Evolutionary conservation across 1,140 invertebrate species (phyloP).

Genomic region (Apis cerana): DNA sequence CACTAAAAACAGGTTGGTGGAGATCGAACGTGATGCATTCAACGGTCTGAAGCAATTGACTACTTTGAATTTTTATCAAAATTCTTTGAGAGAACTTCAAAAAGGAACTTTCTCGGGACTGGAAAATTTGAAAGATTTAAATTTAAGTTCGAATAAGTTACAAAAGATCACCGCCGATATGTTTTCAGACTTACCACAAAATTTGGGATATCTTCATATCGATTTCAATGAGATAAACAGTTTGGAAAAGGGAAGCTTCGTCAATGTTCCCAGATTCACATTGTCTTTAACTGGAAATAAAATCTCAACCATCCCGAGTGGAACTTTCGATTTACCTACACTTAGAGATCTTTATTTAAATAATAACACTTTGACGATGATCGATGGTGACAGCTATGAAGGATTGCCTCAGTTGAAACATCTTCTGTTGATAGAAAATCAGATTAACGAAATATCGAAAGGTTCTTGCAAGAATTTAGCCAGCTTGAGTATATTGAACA

Average conservation of each 20-base stretch:
- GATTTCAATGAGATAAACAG: constrained; percentile 63
- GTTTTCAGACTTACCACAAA: constrained; percentile 56
- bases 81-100: constrained; percentile 47
- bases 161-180: constrained; percentile 41
- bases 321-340: constrained; percentile 57
- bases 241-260: constrained; percentile 59
- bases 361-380: constrained; percentile 59
- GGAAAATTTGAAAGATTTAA: constrained; percentile 52
- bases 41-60: constrained; percentile 39
- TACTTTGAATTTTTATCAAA: constrained; percentile 55
- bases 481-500: constrained; percentile 55
- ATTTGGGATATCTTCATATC: constrained; percentile 55
- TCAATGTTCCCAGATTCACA: constrained; percentile 47
- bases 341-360: constrained; percentile 57
- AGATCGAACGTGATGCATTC: constrained; percentile 56
- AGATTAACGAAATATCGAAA: constrained; percentile 54
- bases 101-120: constrained; percentile 54
- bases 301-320: constrained; percentile 53
- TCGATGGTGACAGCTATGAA: constrained; percentile 64
- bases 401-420: constrained; percentile 48
- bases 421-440: constrained; percentile 60
- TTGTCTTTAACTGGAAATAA: constrained; percentile 63
- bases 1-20: constrained; percentile 48
- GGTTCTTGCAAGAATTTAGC: constrained; percentile 61
- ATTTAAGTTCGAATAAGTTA: constrained; percentile 63